Conservation (phyloP, 2,113 vertebrate species). For the Nipponia nippon region DNA sequence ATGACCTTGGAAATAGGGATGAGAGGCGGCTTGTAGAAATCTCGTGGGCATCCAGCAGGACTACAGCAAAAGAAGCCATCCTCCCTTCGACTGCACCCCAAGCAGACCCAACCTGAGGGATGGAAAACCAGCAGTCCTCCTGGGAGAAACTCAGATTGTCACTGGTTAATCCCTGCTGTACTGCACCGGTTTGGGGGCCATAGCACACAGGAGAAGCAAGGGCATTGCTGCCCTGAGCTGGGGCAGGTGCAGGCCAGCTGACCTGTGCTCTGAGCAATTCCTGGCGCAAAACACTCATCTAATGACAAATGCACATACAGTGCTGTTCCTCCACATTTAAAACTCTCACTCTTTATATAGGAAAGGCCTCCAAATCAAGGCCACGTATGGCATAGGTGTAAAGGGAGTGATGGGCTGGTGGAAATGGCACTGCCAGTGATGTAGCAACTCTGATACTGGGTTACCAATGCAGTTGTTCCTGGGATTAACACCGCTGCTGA, state of each 20-base stretch:
- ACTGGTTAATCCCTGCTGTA: not conserved
- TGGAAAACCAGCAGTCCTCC: not conserved
- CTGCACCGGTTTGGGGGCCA: not conserved
- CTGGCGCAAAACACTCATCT: not conserved
- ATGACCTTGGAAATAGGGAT: not conserved
- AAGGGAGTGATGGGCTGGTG: not conserved
- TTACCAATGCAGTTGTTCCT: not conserved
- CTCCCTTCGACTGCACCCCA: not conserved
- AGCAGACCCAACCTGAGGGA: not conserved
- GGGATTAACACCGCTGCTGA: accelerated
- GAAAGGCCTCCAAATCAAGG: not conserved
- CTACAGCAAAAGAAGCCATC: not conserved
- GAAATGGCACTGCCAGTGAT: not conserved
- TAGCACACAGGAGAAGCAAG: not conserved
- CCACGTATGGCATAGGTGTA: accelerated
- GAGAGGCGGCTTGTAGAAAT: not conserved
- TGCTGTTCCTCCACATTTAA: accelerated
- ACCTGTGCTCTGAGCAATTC: not conserved
- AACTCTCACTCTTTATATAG: not conserved
- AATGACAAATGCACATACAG: not conserved
- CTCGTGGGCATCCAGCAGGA: not conserved
- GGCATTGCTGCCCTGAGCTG: not conserved
- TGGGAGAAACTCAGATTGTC: not conserved
- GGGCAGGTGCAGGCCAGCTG: not conserved
- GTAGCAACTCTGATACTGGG: not conserved